Evolutionary conservation across 2,797 vertebrate species (phyloP).

Genomic region (Acanthiza pusilla): DNA sequence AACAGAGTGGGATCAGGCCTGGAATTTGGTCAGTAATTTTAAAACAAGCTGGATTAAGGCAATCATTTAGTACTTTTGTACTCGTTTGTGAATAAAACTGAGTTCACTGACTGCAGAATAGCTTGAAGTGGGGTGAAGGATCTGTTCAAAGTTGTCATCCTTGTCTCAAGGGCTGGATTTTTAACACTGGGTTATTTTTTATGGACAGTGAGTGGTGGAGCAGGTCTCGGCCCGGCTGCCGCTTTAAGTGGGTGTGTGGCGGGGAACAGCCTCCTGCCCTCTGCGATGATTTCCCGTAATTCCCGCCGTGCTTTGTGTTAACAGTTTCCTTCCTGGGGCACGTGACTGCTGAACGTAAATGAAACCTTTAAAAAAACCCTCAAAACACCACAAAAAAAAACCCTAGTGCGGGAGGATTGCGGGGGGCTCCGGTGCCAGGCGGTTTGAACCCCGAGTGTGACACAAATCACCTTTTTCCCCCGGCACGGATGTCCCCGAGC

Average conservation of each 20-base stretch:
- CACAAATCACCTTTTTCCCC: accelerated
- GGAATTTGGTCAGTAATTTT: background rate
- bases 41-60: background rate
- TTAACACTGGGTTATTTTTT: background rate
- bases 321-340: background rate
- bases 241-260: no score
- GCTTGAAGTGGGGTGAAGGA: background rate
- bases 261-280: no score
- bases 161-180: background rate
- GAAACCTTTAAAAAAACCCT: accelerated
- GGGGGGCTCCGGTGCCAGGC: accelerated
- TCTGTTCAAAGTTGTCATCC: no score
- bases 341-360: background rate
- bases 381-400: accelerated
- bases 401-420: accelerated
- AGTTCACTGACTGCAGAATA: background rate
- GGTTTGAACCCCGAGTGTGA: accelerated
- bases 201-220: accelerated
- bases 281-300: accelerated
- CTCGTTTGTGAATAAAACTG: background rate
- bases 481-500: accelerated
- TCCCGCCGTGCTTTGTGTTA: background rate
- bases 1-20: background rate
- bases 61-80: background rate
- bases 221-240: background rate